phyloP scores from a whole-genome alignment of 2,888 invertebrate genomes.

The Pediacus dermestoides region DNA sequence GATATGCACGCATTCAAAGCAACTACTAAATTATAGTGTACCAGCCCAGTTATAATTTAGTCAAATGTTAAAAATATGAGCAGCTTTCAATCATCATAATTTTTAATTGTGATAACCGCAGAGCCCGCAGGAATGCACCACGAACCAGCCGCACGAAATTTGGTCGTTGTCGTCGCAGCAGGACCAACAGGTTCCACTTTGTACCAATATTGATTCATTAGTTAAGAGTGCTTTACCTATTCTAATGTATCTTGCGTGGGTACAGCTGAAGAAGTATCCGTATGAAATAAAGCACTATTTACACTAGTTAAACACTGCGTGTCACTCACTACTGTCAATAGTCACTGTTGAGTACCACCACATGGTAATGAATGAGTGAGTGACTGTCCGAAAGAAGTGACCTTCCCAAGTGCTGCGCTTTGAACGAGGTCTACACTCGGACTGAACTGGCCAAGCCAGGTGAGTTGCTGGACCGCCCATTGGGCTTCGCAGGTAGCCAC shows the following conservation, averaged over 20 bases:
- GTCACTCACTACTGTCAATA: constrained; percentile 29
- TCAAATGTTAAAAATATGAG: too few species aligned
- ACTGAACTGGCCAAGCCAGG: constrained; percentile 46
- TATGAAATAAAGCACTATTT: constrained; percentile 28
- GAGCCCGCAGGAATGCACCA: too few species aligned
- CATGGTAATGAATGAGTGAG: constrained; percentile 34
- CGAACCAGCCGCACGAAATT: too few species aligned
- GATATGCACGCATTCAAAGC: too few species aligned
- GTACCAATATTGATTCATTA: constrained; percentile 21
- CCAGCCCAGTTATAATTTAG: too few species aligned
- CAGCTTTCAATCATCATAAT: too few species aligned
- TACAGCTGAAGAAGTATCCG: constrained; percentile 23
- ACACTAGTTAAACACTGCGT: constrained; percentile 27
- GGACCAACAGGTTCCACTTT: constrained; percentile 14
- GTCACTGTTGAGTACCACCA: constrained; percentile 29
- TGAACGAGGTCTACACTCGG: constrained; percentile 43
- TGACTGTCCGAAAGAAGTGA: constrained; percentile 31
- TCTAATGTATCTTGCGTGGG: constrained; percentile 15
- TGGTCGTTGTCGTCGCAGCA: constrained; percentile 10
- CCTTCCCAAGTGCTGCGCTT: constrained; percentile 37
- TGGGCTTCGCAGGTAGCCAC: constrained; percentile 40
- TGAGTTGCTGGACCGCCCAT: constrained; percentile 46
- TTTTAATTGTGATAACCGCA: too few species aligned
- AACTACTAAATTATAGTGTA: too few species aligned
- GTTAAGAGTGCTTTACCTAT: constrained; percentile 24